Conservation (phyloP, 1,140 invertebrate genomes). For the Nephila pilipes region DNA sequence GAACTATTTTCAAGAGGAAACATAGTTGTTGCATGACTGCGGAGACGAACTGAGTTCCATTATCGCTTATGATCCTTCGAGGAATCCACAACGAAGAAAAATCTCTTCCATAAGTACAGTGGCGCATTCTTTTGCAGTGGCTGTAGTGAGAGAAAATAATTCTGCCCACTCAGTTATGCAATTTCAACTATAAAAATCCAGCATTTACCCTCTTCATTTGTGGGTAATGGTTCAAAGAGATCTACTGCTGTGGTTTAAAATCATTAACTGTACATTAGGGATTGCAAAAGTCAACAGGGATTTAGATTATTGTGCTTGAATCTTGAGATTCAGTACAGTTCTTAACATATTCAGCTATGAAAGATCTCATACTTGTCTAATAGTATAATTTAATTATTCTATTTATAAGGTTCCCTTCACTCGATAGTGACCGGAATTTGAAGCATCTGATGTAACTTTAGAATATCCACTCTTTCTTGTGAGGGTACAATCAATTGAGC, state of each 20-base stretch:
- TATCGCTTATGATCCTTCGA: not conserved
- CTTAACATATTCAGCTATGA: not conserved
- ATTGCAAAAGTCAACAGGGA: not conserved
- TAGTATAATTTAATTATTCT: constrained; percentile 28
- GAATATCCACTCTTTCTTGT: not conserved
- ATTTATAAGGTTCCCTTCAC: not conserved
- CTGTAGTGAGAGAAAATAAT: constrained; percentile 10
- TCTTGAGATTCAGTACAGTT: not conserved
- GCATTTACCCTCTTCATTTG: not conserved
- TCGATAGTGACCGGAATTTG: constrained; percentile 38
- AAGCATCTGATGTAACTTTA: constrained; percentile 42
- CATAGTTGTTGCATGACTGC: not conserved
- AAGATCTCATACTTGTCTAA: constrained; percentile 27
- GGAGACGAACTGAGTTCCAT: not conserved
- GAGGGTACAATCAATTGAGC: not conserved
- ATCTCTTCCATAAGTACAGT: not conserved
- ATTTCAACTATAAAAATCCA: constrained; percentile 29
- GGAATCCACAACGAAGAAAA: not conserved
- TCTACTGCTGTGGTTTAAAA: constrained; percentile 34
- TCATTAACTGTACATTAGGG: not conserved
- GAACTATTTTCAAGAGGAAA: not conserved
- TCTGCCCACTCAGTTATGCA: constrained; percentile 46
- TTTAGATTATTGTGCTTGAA: no score
- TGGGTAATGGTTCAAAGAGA: constrained; percentile 42
- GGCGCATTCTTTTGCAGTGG: no score